Evolutionary conservation across 2,797 vertebrate species (phyloP), one percentile per base, ranked within the genome.

Genomic region (Chaetodon trifasciatus): DNA sequence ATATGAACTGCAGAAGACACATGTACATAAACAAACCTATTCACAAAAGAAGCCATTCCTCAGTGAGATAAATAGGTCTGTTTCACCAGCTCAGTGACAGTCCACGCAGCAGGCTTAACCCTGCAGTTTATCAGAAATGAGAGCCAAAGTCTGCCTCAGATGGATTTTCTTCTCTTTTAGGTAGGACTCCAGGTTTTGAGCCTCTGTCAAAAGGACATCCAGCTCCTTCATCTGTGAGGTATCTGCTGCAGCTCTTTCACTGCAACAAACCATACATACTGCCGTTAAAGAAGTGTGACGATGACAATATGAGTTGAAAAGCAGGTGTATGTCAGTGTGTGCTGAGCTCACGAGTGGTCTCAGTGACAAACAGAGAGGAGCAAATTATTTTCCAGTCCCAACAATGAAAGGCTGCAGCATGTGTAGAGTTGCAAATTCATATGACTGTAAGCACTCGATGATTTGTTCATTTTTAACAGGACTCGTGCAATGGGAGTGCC

Each of bases 41-140:
- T 32, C 28, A 32, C 23, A n/a, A 44, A 16, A 57, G 5, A 19
- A 55, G 60, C 2, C 4, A 44, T 24, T 62, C 9, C 23, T 58
- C 58, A 37, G 56, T 17, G 24, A 42, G 60, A 60, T 70, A 23
- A 57, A 57, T 11, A 53, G 40, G 21, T 16, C 5, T 2, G 15
- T 21, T 42, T 23, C 6, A 0, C 35, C 13, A 23, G 6, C 56
- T 4, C 8, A 24, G 12, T 2, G 16, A 71, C 28, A 3, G 57
- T 32, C 21, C 17, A 4, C 4, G 6, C 40, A 28, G 24, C 21
- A 74, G 10, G 44, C 10, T 80, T 83, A 95, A 53, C 72, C 71
- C 78, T 90, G 85, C 65, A 96, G 92, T 79, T 95, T 93, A 32
- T 95, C 92, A 81, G 95, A 95, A 69, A 96, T 95, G 0, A 84